phyloP scores from a whole-genome alignment of 2,888 invertebrate species.

The Euclidia mi region DNA sequence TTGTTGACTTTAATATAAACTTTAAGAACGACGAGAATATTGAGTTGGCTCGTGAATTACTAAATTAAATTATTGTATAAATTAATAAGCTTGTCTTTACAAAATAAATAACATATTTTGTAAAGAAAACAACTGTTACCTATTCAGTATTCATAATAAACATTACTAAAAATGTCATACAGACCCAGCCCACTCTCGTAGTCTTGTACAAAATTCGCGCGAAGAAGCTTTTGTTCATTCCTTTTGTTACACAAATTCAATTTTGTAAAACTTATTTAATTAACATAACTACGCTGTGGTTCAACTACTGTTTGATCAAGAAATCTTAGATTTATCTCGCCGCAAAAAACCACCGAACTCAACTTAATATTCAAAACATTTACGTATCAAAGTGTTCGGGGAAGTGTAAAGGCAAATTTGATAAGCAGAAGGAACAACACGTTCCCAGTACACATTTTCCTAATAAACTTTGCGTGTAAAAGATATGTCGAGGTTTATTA shows the following conservation, averaged over 20 bases:
- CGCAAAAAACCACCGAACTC: slow-evolving; percentile 33
- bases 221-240: slow-evolving; percentile 36
- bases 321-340: slow-evolving; percentile 44
- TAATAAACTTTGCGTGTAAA: slow-evolving; percentile 53
- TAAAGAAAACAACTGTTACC: no score
- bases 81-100: no score
- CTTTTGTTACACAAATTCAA: slow-evolving; percentile 42
- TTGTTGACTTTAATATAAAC: no score
- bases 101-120: no score
- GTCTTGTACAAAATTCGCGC: slow-evolving; percentile 7
- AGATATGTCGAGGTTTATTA: slow-evolving; percentile 58
- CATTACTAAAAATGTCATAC: no score
- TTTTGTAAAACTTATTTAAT: slow-evolving; percentile 47
- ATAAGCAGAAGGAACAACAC: slow-evolving; percentile 53
- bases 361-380: slow-evolving; percentile 15
- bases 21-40: no score
- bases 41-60: no score
- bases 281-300: slow-evolving; percentile 31
- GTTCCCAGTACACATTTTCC: slow-evolving; percentile 54
- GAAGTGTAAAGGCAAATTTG: slow-evolving; percentile 43
- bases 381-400: slow-evolving; percentile 38
- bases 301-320: slow-evolving; percentile 31
- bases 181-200: slow-evolving; percentile 16
- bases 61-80: no score
- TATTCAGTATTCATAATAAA: no score